A percentile compares a stretch with the other conserved stretches of the same genome.
Evolutionary conservation across 2,888 invertebrate species (phyloP).

Genomic region (Lycocerus yunnanus): DNA sequence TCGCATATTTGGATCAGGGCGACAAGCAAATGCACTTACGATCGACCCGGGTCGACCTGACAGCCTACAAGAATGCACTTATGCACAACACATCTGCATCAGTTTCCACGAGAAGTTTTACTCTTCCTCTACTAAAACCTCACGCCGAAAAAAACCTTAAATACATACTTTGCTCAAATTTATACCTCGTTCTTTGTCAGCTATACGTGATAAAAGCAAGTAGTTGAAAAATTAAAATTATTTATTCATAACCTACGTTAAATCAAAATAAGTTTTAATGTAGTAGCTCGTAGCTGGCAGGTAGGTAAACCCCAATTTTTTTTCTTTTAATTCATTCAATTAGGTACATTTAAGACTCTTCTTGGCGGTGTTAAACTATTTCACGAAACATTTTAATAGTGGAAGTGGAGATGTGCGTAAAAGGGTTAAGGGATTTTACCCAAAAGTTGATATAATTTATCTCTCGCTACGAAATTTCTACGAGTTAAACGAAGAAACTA

Average conservation of each 20-base stretch:
- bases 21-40: slow-evolving; percentile 58
- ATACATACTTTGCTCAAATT: neutral
- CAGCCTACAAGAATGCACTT: slow-evolving; percentile 56
- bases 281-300: neutral
- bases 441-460: neutral
- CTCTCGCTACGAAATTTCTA: neutral
- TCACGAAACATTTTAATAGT: neutral
- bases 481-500: neutral
- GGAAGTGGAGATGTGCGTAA: neutral
- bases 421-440: neutral
- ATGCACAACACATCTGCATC: slow-evolving; percentile 47
- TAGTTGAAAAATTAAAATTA: neutral
- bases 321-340: neutral
- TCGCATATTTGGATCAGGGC: slow-evolving; percentile 51
- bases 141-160: slow-evolving; percentile 10
- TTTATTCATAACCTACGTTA: neutral
- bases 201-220: neutral
- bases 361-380: neutral
- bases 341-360: neutral
- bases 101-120: slow-evolving; percentile 40
- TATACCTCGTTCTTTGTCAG: neutral
- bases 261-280: neutral
- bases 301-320: neutral
- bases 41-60: slow-evolving; percentile 51
- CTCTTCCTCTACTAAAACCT: slow-evolving; percentile 15